phyloP scores from a whole-genome alignment of 2,113 vertebrate genomes.

The Phylloscopus whistleri region DNA sequence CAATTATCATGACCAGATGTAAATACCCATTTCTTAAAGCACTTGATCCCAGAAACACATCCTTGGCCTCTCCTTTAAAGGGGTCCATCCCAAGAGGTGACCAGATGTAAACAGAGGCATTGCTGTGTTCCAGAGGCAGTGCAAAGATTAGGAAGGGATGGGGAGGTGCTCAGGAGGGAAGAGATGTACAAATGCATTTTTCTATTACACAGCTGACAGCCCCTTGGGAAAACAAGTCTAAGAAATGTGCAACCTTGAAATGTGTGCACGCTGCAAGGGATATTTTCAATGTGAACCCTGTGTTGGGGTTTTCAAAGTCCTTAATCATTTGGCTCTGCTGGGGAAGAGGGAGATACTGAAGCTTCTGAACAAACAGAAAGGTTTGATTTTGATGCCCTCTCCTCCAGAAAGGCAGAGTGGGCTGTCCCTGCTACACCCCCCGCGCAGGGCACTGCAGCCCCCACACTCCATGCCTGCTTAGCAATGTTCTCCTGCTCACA shows the following conservation, averaged over 20 bases:
- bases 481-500: neutral
- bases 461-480: accelerated
- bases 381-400: neutral
- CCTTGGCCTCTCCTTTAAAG: neutral
- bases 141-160: neutral
- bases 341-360: neutral
- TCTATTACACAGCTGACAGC: conserved; percentile 34
- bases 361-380: neutral
- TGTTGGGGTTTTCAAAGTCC: neutral
- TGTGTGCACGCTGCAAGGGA: neutral
- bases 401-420: neutral
- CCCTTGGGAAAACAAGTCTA: conserved; percentile 44
- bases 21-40: neutral
- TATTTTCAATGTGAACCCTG: conserved; percentile 7
- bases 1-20: neutral
- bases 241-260: conserved; percentile 19
- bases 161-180: neutral
- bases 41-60: neutral
- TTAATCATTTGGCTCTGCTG: neutral
- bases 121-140: neutral
- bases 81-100: neutral
- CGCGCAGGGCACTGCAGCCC: neutral
- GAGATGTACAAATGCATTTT: conserved; percentile 12
- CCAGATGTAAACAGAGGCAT: neutral
- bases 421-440: neutral